These are phyloP conservation scores for Dastarcus helophoroides DNA, from an alignment of 2,888 invertebrate genomes.

Conservation along the genomic window DNA sequence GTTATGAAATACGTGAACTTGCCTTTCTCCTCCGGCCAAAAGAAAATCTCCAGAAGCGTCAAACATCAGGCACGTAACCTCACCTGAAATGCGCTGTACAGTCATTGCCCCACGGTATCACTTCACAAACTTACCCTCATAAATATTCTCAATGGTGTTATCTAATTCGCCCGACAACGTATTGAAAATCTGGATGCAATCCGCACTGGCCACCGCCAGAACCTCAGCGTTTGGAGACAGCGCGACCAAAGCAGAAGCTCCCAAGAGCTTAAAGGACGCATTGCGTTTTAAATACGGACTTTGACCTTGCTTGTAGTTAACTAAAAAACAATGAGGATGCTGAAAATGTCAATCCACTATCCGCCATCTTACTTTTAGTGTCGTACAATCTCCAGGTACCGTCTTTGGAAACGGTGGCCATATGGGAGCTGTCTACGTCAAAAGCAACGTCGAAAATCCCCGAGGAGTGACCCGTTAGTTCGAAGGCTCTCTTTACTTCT, in stretches of 20 bases:
- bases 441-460: slow-evolving; percentile 74
- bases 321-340: slow-evolving; percentile 40
- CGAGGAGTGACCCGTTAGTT: slow-evolving; percentile 70
- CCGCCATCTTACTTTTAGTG: slow-evolving; percentile 56
- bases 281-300: slow-evolving; percentile 61
- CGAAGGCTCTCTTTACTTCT: slow-evolving; percentile 63
- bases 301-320: slow-evolving; percentile 68
- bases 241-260: slow-evolving; percentile 53
- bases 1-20: slow-evolving; percentile 70
- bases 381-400: slow-evolving; percentile 79
- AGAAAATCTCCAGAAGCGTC: slow-evolving; percentile 65
- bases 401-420: slow-evolving; percentile 78
- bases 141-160: slow-evolving; percentile 54
- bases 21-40: slow-evolving; percentile 62
- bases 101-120: too few relatives aligned
- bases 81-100: slow-evolving; percentile 41
- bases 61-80: slow-evolving; percentile 57
- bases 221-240: slow-evolving; percentile 73
- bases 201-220: slow-evolving; percentile 55
- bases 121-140: slow-evolving; percentile 38
- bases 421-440: slow-evolving; percentile 67
- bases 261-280: too few relatives aligned
- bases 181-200: slow-evolving; percentile 58
- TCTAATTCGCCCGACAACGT: slow-evolving; percentile 53
- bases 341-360: background rate